These are phyloP conservation scores for Varanus salvator DNA, from an alignment of 2,113 vertebrate genomes.

Conservation along the genomic window DNA sequence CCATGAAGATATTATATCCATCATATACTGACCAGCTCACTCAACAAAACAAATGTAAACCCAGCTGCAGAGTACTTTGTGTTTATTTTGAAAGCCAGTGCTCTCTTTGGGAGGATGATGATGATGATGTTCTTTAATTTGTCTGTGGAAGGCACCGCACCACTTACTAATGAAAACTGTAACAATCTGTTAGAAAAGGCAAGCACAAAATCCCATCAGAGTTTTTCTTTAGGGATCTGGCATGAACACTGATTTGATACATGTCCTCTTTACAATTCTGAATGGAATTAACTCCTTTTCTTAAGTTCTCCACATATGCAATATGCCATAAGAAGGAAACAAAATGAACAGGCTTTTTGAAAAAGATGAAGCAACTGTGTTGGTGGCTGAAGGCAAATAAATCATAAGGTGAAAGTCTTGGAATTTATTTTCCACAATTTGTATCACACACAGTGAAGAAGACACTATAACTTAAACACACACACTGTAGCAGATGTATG, in stretches of 20 bases:
- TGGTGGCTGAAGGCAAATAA: slow-evolving; percentile 15
- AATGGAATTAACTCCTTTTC: neutral
- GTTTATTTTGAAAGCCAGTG: slow-evolving; percentile 1
- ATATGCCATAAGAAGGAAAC: neutral
- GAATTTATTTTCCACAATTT: slow-evolving; percentile 13
- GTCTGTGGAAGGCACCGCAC: neutral
- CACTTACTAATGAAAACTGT: neutral
- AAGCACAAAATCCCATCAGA: neutral
- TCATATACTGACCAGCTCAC: slow-evolving; percentile 9
- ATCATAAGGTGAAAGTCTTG: neutral
- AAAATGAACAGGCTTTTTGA: slow-evolving; percentile 10
- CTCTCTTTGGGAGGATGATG: neutral
- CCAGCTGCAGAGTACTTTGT: neutral
- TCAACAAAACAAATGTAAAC: neutral
- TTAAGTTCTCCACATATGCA: neutral
- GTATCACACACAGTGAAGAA: slow-evolving; percentile 26
- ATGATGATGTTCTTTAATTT: neutral
- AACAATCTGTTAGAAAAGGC: neutral
- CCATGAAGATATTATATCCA: neutral
- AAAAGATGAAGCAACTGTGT: slow-evolving; percentile 22
- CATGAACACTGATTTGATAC: neutral
- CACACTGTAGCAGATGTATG: neutral
- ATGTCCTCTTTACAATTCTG: neutral
- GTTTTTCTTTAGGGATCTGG: slow-evolving; percentile 2
- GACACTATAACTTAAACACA: neutral